Evolutionary conservation across 2,888 invertebrate genomes (phyloP), one percentile per base, ranked within the genome.

Genomic region (Agrochola litura): DNA sequence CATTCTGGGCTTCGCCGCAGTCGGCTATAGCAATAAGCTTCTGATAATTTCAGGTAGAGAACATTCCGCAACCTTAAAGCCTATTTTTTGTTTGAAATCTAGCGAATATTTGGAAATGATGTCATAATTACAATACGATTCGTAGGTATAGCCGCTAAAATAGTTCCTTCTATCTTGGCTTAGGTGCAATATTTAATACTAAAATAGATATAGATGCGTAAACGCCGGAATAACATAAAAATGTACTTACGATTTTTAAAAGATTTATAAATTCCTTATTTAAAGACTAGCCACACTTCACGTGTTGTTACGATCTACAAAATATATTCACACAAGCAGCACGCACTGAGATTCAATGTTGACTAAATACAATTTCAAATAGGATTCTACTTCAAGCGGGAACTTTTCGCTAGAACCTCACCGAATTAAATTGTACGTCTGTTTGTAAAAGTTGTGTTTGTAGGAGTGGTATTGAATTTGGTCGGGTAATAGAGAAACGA

Each of bases 331-430:
- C 80, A 86, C 87, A 75, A 70, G 77, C 64, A 52, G 61, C 80
- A 65, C 65, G 60, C 70, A 67, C 76, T 73, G 78, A 86, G 81
- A 73, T 73, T 76, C 79, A 79, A 77, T 84, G 80, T 87, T 84
- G 84, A 91, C 90, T 90, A 85, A 85, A 86, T 88, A 77, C 71
- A 72, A 76, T 81, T 90, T 88, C 83, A 86, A 91, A 91, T 84
- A 88, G 56, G 73, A 79, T 68, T 79, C 56, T 43, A 60, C 85
- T 86, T 88, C 87, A 82, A 89, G 92, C 93, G 94, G 92, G 92
- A 93, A 92, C 87, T 73, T 82, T 81, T 82, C 73, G 72, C 22
- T 81, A 84, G 73, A 84, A 89, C 6, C 64, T 89, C 49, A 61
- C 30, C 72, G 81, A 88, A 75, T 88, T 65, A 46, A 79, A 63